Percentiles rank a stretch among this genome's conserved stretches.
Conservation (phyloP, 2,888 invertebrate species). For the Volucella zonaria region DNA sequence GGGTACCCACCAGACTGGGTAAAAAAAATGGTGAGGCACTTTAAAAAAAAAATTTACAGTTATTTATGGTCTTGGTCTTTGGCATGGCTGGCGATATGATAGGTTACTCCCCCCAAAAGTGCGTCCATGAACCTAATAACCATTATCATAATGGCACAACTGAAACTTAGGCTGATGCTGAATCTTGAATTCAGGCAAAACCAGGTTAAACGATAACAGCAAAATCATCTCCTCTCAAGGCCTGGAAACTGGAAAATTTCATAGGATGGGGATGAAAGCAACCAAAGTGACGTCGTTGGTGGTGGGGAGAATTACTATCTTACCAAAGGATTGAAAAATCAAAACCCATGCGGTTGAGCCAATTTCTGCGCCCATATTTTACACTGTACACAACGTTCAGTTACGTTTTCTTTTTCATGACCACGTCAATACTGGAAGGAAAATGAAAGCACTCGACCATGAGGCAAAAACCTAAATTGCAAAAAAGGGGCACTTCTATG, state of each 20-base stretch:
- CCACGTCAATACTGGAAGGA: constrained; percentile 7
- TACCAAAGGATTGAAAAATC: constrained; percentile 31
- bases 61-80: constrained; percentile 47
- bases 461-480: constrained; percentile 28
- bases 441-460: constrained; percentile 32
- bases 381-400: neutral
- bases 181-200: neutral
- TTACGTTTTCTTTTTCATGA: neutral
- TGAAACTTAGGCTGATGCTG: constrained; percentile 2
- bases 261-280: neutral
- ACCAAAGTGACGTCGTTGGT: constrained; percentile 28
- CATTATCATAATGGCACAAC: constrained; percentile 34
- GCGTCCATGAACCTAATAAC: constrained; percentile 9
- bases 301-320: constrained; percentile 5
- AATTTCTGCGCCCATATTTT: neutral
- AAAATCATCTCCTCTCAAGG: constrained; percentile 50
- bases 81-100: constrained; percentile 18
- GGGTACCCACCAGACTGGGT: constrained; percentile 18
- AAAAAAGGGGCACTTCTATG: constrained; percentile 31
- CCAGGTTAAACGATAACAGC: constrained; percentile 47
- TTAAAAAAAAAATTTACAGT: constrained; percentile 5
- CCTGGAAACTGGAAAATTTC: constrained; percentile 22
- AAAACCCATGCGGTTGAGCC: constrained; percentile 37
- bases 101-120: constrained; percentile 1
- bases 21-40: constrained; percentile 39